phyloP scores from a whole-genome alignment of 2,113 vertebrate genomes.

The Toxotes chatareus region DNA sequence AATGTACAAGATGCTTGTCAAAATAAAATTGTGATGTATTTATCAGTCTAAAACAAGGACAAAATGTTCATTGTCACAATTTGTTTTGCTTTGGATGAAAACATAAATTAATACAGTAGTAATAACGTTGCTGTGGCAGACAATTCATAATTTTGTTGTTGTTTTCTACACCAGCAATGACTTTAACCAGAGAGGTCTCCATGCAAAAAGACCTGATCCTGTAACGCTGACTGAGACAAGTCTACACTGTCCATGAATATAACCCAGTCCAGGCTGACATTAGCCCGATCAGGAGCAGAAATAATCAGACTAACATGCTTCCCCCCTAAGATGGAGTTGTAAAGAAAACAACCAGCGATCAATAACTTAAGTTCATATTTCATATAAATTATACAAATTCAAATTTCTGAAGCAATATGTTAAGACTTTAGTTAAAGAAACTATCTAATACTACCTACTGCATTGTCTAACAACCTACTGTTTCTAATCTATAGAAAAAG shows the following conservation, averaged over 20 bases:
- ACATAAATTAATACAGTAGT: conserved; percentile 31
- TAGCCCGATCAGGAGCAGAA: conserved; percentile 30
- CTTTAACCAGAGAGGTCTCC: conserved; percentile 5
- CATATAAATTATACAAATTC: conserved; percentile 73
- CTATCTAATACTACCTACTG: conserved; percentile 62
- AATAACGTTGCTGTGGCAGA: conserved; percentile 25
- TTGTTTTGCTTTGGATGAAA: conserved; percentile 54
- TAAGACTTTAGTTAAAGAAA: conserved; percentile 75
- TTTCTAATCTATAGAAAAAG: conserved; percentile 69
- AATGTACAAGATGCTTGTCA: conserved; percentile 67
- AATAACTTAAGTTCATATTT: conserved; percentile 74
- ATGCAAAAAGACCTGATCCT: conserved; percentile 47
- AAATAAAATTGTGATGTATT: conserved; percentile 61
- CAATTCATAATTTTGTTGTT: not conserved
- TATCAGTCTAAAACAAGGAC: conserved; percentile 46
- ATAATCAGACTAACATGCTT: conserved; percentile 29
- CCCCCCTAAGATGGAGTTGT: conserved; percentile 38
- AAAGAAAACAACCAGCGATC: conserved; percentile 64
- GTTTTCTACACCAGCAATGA: conserved; percentile 21
- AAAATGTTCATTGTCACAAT: conserved; percentile 16
- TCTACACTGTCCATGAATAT: conserved; percentile 2
- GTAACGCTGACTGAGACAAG: conserved; percentile 22
- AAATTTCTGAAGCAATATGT: conserved; percentile 69
- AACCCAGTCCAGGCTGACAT: conserved; percentile 2
- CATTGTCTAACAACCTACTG: conserved; percentile 54